A percentile compares a stretch with the other conserved stretches of the same genome.
These are phyloP conservation scores for Ophioderma brevispina DNA, from an alignment of 35 echinoderm and acorn worm species.

Conservation along the genomic window DNA sequence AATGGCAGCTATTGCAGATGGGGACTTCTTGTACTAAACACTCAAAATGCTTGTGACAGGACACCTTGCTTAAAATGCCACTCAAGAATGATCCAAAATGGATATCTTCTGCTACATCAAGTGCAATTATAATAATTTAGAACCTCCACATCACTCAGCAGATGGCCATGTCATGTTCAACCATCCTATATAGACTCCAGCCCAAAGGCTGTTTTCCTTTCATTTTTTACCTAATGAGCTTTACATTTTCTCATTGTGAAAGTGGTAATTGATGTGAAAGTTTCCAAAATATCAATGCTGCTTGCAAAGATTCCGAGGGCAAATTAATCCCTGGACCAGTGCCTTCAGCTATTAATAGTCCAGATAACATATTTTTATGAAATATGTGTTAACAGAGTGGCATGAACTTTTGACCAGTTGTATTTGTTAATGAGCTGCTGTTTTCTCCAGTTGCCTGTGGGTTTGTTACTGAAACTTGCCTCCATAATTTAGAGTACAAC, in stretches of 20 bases:
- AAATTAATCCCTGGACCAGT: not conserved
- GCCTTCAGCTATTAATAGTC: not conserved
- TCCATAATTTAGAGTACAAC: too few relatives aligned
- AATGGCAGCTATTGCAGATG: too few relatives aligned
- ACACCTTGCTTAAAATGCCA: too few relatives aligned
- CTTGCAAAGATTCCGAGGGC: not conserved
- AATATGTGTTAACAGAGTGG: conserved; percentile 6
- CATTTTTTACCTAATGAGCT: conserved; percentile 9
- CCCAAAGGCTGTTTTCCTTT: not conserved
- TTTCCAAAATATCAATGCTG: not conserved
- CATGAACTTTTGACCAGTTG: not conserved
- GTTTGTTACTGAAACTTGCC: too few relatives aligned
- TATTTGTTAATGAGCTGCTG: not conserved
- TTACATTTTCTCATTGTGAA: not conserved
- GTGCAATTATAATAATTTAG: too few relatives aligned
- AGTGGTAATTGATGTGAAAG: not conserved
- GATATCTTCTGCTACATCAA: too few relatives aligned
- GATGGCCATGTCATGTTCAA: too few relatives aligned
- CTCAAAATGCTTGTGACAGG: too few relatives aligned
- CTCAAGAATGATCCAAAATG: too few relatives aligned
- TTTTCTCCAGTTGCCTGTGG: not conserved
- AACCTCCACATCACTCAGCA: too few relatives aligned
- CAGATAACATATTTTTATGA: not conserved
- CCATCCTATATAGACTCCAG: not conserved
- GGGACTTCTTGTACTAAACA: too few relatives aligned